phyloP scores from a whole-genome alignment of 1,140 invertebrate species.

The Plectus sambesii region DNA sequence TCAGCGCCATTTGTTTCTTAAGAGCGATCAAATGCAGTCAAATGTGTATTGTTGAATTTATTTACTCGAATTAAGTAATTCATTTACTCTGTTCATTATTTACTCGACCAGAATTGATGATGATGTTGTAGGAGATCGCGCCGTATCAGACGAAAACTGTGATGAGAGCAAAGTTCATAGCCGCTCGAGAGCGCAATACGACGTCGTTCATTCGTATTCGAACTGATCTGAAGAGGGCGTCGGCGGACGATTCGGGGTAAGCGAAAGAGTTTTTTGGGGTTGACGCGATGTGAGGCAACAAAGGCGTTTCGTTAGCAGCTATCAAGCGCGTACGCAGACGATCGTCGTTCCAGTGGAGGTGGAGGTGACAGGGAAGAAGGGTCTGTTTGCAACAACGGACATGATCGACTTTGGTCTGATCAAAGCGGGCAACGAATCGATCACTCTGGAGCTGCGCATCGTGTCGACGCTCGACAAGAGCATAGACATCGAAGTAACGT shows the following conservation, averaged over 20 bases:
- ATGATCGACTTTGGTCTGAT: conserved; percentile 71
- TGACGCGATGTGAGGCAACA: conserved; percentile 2
- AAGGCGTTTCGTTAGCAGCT: not conserved
- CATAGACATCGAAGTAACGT: conserved; percentile 27
- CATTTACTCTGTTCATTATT: conserved; percentile 3
- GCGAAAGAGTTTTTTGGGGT: conserved; percentile 11
- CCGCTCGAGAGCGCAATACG: conserved; percentile 63
- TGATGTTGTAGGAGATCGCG: conserved; percentile 58
- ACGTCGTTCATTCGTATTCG: conserved; percentile 69
- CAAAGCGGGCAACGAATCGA: conserved; percentile 57
- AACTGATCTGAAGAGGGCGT: conserved; percentile 54
- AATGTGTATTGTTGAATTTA: conserved; percentile 13
- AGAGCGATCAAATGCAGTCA: not conserved
- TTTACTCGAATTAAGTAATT: conserved; percentile 7
- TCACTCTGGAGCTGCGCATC: conserved; percentile 42
- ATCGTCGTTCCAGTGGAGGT: conserved; percentile 70
- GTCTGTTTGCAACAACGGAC: conserved; percentile 64
- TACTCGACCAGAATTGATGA: conserved; percentile 2
- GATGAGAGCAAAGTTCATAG: conserved; percentile 70
- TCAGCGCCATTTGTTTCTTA: no score
- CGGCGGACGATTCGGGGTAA: conserved; percentile 53
- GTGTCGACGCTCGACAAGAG: conserved; percentile 30
- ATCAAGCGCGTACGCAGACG: conserved; percentile 20
- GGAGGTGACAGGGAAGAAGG: conserved; percentile 62
- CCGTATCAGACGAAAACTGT: conserved; percentile 76